phyloP scores from a whole-genome alignment of 2,113 vertebrate species.

The Perca schrenkii region DNA sequence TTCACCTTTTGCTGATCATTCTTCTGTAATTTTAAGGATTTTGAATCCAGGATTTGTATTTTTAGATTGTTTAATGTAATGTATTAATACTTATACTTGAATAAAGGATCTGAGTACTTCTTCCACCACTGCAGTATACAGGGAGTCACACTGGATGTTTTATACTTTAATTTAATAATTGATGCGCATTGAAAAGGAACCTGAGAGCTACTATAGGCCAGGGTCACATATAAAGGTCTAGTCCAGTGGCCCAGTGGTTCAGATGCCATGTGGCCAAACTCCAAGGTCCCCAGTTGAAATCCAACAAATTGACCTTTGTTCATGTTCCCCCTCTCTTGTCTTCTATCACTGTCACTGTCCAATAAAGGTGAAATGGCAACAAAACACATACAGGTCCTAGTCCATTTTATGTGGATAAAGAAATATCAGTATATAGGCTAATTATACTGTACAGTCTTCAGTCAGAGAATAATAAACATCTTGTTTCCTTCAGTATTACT shows the following conservation, averaged over 20 bases:
- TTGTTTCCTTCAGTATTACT: not conserved
- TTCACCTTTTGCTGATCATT: not conserved
- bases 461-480: not conserved
- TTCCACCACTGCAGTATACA: not conserved
- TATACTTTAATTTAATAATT: no score
- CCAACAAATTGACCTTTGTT: not conserved
- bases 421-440: no score
- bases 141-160: not conserved
- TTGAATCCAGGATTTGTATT: not conserved
- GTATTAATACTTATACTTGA: not conserved
- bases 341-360: no score
- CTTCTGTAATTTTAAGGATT: not conserved
- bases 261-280: not conserved
- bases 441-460: not conserved
- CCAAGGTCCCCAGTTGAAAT: not conserved
- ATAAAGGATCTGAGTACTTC: not conserved
- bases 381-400: no score
- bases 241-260: not conserved
- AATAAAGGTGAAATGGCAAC: no score
- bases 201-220: not conserved
- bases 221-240: not conserved
- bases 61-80: not conserved
- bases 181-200: not conserved
- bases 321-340: not conserved
- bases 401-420: no score